Conservation (phyloP, 2,888 invertebrate species). For the Sepiola atlantica region DNA sequence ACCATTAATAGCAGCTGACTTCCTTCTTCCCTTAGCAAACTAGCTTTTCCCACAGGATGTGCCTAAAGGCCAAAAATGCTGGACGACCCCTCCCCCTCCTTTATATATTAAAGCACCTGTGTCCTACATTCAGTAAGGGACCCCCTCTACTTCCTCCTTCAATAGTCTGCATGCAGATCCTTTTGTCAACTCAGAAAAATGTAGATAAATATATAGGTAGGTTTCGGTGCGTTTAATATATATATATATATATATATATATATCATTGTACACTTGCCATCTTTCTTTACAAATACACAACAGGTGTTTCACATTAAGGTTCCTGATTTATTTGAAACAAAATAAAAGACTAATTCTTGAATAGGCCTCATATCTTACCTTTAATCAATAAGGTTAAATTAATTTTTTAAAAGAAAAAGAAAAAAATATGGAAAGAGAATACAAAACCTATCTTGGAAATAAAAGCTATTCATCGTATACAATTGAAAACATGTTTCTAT, state of each 20-base stretch:
- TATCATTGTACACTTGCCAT: neutral
- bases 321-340: neutral
- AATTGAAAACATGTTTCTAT: too few relatives aligned
- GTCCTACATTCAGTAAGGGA: neutral
- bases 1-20: conserved; percentile 19
- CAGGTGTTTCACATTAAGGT: neutral
- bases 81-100: neutral
- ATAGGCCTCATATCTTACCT: neutral
- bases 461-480: too few relatives aligned
- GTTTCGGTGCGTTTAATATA: neutral
- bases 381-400: neutral
- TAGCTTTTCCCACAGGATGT: neutral
- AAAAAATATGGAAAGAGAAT: neutral
- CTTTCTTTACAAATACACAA: neutral
- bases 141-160: too few relatives aligned
- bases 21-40: neutral
- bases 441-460: too few relatives aligned
- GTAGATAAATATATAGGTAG: neutral
- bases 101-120: neutral
- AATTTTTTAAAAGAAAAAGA: neutral
- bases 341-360: neutral
- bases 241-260: neutral
- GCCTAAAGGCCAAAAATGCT: neutral
- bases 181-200: neutral
- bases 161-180: neutral